Evolutionary conservation across 64 coral and sea anemone species (phyloP), one percentile per base, ranked within the genome.

Genomic region (Anthopleura sola): DNA sequence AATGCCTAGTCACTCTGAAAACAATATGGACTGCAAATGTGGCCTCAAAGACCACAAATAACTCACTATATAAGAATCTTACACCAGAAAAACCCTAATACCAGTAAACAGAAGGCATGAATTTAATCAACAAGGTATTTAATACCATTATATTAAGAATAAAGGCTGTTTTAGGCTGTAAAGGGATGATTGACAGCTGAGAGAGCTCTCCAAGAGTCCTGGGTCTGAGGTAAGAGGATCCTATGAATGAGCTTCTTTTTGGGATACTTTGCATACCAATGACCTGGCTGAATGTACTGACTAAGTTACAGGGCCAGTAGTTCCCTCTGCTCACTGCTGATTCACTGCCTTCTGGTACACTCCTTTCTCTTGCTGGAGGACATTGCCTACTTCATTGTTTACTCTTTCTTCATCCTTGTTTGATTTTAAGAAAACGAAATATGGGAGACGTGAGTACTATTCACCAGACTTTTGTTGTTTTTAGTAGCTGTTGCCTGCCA

Each of bases 361-460:
- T 79, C 44, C 76, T 79, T 79, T 79, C 76, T 79, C 76, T 47
- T 79, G 76, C 66, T 24, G 13, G 13, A 14, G 26, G 14, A n/a
- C 11, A 15, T 71, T 71, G 28, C n/a, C 66, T 11, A 71, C 66
- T 31, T 71, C 66, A 14, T 20, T 71, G 31, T 34, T 71, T 12
- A 32, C 9, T 71, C n/a, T 79, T 5, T 79, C 15, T 48, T 79
- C 37, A 79, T 10, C 76, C 38, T 79, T 48, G 44, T 0, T 44
- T 44, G 6, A 79, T 18, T 48, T 79, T 44, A 79, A 48, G 38
- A 79, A 0, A 48, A 47, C 24, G 18, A 38, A 48, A 23, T 24
- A 79, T 79, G 76, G 76, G 34, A 79, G 76, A 44, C 37, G 76
- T 79, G 34, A 79, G 76, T 79, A 79, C 21, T 47, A 0, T 71